Base-by-base conservation (phyloP, 1,140 invertebrate genomes). In the Orius insidiosus region DNA sequence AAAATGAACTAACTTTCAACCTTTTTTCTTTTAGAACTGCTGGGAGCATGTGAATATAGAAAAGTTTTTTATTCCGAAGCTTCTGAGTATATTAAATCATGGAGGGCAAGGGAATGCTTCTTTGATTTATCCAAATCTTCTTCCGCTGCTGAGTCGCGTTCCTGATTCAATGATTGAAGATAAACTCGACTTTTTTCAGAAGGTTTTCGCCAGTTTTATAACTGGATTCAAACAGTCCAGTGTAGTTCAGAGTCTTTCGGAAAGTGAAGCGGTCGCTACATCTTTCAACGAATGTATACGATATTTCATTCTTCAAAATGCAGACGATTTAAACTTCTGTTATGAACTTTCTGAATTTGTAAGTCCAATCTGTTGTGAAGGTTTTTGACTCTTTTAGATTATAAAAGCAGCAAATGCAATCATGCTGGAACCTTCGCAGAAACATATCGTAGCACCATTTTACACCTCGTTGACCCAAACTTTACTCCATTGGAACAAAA, bases 61-160 rank as follows among this genome's bases (percentile, higher is more conserved):
- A 38, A 82, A 82, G 63, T 60, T 72, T 6, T 63, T 84, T 10
- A 63, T 83, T 37, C 75, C 80, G 1, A 80, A 82, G 61, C 56
- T 88, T 1, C 75, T 71, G 56, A 63, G 64, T 18, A 60, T 83
- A 19, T 55, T 87, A 30, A 67, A 68, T 55, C 70, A 69, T 55
- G 53, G 74, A 24, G 80, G 77, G 3, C 63, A 72, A 55, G 76
- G 76, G 39, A 81, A 76, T 64, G 79, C 79, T 7, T 61, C 60
- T 46, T 62, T 71, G 3, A 70, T 85, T 52, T 81, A 72, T 56
- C 81, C 81, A 7, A 77, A 78, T 60, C 56, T 86, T 14, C 57
- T 87, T 11, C 80, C 82, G 5, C 68, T 86, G 34, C 53, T 86
- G 1, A 79, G 77, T 37, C 70, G 79, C 53, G 64, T 86, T 39